phyloP scores from a whole-genome alignment of 2,888 invertebrate genomes.

The Cheilosia impressa region DNA sequence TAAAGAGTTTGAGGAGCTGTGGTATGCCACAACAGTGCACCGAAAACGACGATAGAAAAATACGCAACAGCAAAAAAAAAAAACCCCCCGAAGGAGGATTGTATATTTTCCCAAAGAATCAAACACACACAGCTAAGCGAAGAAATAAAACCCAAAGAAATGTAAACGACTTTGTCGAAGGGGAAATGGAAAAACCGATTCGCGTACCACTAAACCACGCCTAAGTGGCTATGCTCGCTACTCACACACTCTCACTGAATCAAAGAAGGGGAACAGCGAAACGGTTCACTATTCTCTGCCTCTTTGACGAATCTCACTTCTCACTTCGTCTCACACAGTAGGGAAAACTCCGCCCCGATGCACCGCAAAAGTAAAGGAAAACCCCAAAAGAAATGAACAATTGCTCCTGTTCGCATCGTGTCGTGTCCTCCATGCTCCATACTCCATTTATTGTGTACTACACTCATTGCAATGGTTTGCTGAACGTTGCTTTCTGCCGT shows the following conservation, averaged over 20 bases:
- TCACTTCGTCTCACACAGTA: conserved; percentile 6
- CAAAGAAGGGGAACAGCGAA: conserved; percentile 60
- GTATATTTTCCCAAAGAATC: conserved; percentile 34
- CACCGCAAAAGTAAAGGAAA: conserved; percentile 65
- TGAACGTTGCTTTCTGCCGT: conserved; percentile 13
- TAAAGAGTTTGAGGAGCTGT: conserved; percentile 61
- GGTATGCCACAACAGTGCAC: conserved; percentile 43
- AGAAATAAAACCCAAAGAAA: conserved; percentile 35
- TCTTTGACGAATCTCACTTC: conserved; percentile 22
- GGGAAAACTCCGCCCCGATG: conserved; percentile 70
- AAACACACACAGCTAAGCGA: conserved; percentile 33
- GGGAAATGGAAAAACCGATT: conserved; percentile 69
- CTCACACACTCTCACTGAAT: conserved; percentile 21
- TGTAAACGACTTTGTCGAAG: conserved; percentile 44
- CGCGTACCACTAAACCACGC: conserved; percentile 66
- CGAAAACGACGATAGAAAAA: conserved; percentile 32
- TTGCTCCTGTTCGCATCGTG: conserved; percentile 33
- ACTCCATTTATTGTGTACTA: conserved; percentile 63
- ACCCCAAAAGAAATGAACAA: conserved; percentile 56
- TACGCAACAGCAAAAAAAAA: not conserved
- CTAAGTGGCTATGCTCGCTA: conserved; percentile 29
- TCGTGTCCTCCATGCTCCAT: too few relatives aligned
- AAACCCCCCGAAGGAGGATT: conserved; percentile 19
- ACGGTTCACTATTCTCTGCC: conserved; percentile 50
- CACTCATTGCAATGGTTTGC: conserved; percentile 49